Conservation (phyloP, 2,888 invertebrate species). For the Serrognathus titanus region DNA sequence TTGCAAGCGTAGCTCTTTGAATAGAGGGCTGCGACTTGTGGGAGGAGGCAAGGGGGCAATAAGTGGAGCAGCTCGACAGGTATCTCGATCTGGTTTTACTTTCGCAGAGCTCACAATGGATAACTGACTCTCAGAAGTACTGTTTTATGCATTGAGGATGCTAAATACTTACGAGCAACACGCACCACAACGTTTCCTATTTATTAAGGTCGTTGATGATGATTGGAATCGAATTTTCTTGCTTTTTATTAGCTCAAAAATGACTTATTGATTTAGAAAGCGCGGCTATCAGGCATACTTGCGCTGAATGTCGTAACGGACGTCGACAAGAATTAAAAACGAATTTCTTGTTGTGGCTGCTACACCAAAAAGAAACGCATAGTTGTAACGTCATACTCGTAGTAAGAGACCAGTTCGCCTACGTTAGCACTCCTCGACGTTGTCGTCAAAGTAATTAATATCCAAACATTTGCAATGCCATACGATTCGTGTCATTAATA, state of each 20-base stretch:
- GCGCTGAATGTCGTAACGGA: constrained; percentile 8
- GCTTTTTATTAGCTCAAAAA: neutral
- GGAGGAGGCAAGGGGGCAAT: constrained; percentile 6
- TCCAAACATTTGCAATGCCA: neutral
- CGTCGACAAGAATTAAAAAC: neutral
- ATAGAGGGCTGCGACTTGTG: constrained; percentile 6
- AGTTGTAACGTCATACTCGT: neutral
- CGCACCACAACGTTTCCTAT: neutral
- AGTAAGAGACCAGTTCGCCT: constrained; percentile 9
- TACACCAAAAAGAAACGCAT: constrained; percentile 8
- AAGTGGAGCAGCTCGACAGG: constrained; percentile 26
- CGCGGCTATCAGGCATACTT: constrained; percentile 4
- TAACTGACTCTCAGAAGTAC: constrained; percentile 14
- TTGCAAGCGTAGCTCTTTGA: constrained; percentile 12
- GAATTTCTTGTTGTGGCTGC: constrained; percentile 6
- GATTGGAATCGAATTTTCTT: neutral
- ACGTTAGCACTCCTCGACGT: constrained; percentile 8
- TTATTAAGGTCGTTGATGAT: neutral
- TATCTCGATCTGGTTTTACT: constrained; percentile 28
- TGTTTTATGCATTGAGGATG: constrained; percentile 14
- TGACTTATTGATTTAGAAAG: constrained; percentile 8
- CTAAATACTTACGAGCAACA: neutral
- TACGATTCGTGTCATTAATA: constrained; percentile 2
- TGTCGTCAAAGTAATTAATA: constrained; percentile 6
- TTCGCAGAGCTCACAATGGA: constrained; percentile 22